Evolutionary conservation across 2,888 invertebrate genomes (phyloP).

Genomic region (Notodonta ziczac): DNA sequence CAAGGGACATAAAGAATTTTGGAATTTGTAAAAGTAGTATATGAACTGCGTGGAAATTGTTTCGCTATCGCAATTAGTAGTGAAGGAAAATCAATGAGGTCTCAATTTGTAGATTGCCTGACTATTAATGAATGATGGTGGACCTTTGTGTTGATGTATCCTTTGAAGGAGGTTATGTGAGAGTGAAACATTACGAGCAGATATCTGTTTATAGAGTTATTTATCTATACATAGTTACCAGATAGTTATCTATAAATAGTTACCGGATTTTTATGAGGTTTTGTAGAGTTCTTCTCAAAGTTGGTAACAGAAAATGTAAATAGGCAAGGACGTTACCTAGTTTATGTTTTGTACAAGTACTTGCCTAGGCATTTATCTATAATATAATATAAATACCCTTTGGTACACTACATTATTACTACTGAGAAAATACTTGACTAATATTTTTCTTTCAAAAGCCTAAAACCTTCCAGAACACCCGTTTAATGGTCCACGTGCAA

Average conservation of each 20-base stretch:
- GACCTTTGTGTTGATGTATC: slow-evolving; percentile 56
- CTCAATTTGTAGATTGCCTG: slow-evolving; percentile 76
- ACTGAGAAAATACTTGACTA: no score
- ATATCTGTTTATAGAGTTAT: neutral
- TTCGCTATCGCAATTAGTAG: slow-evolving; percentile 74
- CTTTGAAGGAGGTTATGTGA: slow-evolving; percentile 38
- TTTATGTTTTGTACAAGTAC: no score
- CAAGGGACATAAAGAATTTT: slow-evolving; percentile 14
- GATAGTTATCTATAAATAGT: no score
- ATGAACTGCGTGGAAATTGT: slow-evolving; percentile 22
- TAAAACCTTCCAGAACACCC: neutral
- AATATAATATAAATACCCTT: no score
- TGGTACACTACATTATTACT: no score
- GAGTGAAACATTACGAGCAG: neutral
- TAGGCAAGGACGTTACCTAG: no score
- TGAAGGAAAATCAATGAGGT: slow-evolving; percentile 75
- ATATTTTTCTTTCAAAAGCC: neutral
- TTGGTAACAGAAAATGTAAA: no score
- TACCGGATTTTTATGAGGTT: no score
- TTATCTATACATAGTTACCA: no score
- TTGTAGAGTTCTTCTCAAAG: no score
- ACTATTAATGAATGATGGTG: slow-evolving; percentile 68
- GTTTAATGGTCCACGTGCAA: slow-evolving; percentile 1
- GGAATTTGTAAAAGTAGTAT: slow-evolving; percentile 9
- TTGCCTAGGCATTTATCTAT: no score